Evolutionary conservation across 2,113 vertebrate species (phyloP), one percentile per base, ranked within the genome.

Genomic region (Pitta sordida): DNA sequence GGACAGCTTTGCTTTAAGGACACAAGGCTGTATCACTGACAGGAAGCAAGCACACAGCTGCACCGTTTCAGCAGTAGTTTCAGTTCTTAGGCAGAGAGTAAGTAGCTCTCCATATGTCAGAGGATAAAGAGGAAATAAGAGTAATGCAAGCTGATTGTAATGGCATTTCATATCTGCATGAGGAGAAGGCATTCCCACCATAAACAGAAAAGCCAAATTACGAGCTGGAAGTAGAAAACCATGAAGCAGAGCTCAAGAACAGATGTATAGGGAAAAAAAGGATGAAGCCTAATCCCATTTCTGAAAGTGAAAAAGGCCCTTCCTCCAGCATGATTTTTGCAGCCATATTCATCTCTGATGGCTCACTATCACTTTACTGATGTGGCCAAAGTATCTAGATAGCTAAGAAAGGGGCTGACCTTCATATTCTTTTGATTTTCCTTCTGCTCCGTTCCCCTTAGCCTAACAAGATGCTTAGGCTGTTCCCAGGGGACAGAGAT

Each of bases 231-330:
- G 26, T 0, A 0, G 68, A 74, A 82, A 88, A 62, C 16, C 49
- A 53, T 32, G 83, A 18, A 88, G 46, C 75, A 88, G 75, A 73
- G 39, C 27, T 83, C 52, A 43, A 60, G 13, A 70, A 36, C 0
- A 0, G 21, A 11, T 15, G 2, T n/a, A 46, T 2, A 79, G 36
- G 39, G 37, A 87, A 81, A 84, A 63, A 71, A 43, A 0, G 9
- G 20, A 53, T 1, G 1, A 86, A 86, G 15, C 13, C 46, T 69
- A 73, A 83, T 74, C 3, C n/a, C 10, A 21, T 56, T 71, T 91
- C 30, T 79, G 17, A 37, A 71, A 60, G 22, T 26, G 36, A 56
- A 64, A 68, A 73, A 68, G 34, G 24, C 20, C 13, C 24, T 26
- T 69, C 51, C 22, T 90, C 34, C 16, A 64, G 22, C 0, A 0